Percentiles rank a stretch among this genome's conserved stretches.
These are phyloP conservation scores for Clarias gariepinus DNA, from an alignment of 2,113 vertebrate genomes.

Conservation along the genomic window DNA sequence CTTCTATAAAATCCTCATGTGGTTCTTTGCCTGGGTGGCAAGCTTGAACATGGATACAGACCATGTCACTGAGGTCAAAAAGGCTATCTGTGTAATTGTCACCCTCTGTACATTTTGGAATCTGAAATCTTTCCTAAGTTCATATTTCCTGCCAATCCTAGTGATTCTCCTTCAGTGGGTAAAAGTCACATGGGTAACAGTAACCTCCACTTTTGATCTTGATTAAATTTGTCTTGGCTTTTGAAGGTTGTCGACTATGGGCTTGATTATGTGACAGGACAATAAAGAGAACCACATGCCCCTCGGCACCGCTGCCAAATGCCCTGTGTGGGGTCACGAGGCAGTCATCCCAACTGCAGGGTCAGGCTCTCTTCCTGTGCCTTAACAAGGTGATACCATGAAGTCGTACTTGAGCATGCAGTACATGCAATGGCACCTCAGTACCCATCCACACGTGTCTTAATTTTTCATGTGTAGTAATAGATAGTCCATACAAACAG, in stretches of 20 bases:
- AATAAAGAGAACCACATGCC: constrained; percentile 57
- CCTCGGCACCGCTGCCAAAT: constrained; percentile 15
- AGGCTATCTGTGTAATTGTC: constrained; percentile 15
- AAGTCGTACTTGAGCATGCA: background rate
- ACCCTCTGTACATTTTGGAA: background rate
- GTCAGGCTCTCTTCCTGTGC: background rate
- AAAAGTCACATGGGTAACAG: constrained; percentile 12
- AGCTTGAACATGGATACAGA: constrained; percentile 2
- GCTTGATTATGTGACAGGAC: constrained; percentile 42
- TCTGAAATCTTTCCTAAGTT: constrained; percentile 2
- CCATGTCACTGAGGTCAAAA: constrained; percentile 14
- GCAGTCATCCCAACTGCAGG: background rate
- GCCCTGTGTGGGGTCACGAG: constrained; percentile 26
- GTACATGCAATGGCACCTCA: background rate
- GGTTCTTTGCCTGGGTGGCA: constrained; percentile 7
- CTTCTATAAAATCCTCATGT: constrained; percentile 27
- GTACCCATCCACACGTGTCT: background rate
- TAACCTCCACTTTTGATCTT: constrained; percentile 24
- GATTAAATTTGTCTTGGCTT: constrained; percentile 32
- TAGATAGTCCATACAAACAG: background rate
- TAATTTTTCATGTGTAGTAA: background rate
- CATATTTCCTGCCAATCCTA: background rate
- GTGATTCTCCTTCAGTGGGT: background rate
- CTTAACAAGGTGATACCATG: background rate
- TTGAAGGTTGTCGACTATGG: constrained; percentile 19